Percentiles rank a stretch among this genome's conserved stretches.
Evolutionary conservation across 1,140 invertebrate species (phyloP).

Genomic region (Leptinotarsa texana): DNA sequence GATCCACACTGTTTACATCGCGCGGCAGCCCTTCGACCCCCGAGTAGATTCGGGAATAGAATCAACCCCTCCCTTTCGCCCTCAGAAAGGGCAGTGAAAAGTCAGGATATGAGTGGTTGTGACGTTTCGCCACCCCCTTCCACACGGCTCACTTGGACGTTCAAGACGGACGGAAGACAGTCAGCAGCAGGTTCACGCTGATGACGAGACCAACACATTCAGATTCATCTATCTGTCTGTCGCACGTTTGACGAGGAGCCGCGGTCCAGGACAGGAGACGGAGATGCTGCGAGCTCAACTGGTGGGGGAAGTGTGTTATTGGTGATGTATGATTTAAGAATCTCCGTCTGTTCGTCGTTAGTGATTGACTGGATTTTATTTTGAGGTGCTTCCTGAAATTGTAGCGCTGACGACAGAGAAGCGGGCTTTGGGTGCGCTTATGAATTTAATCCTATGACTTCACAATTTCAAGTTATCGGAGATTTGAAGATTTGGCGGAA

Average conservation of each 20-base stretch:
- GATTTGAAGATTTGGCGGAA: no score
- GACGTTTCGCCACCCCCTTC: slow-evolving; percentile 39
- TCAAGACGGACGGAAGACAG: slow-evolving; percentile 36
- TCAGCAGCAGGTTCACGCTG: slow-evolving; percentile 27
- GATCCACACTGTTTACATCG: slow-evolving; percentile 42
- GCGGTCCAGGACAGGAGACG: slow-evolving; percentile 17
- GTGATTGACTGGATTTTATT: slow-evolving; percentile 6
- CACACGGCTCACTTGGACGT: slow-evolving; percentile 25
- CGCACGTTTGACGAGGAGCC: slow-evolving; percentile 35
- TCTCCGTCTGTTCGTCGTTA: background rate
- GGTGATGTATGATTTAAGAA: slow-evolving; percentile 1
- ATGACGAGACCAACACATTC: slow-evolving; percentile 43
- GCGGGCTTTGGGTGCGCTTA: background rate
- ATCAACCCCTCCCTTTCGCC: slow-evolving; percentile 30
- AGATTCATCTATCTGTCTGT: slow-evolving; percentile 49
- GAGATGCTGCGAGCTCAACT: background rate
- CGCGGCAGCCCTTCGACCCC: slow-evolving; percentile 36
- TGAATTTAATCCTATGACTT: no score
- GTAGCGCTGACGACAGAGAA: background rate
- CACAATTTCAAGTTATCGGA: no score
- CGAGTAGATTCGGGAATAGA: slow-evolving; percentile 36
- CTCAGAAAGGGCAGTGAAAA: slow-evolving; percentile 42
- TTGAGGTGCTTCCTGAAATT: background rate
- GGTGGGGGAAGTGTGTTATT: slow-evolving; percentile 4
- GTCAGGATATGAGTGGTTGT: slow-evolving; percentile 48